Evolutionary conservation across 2,888 invertebrate species (phyloP), one percentile per base, ranked within the genome.

Genomic region (Acanthosoma haemorrhoidale): DNA sequence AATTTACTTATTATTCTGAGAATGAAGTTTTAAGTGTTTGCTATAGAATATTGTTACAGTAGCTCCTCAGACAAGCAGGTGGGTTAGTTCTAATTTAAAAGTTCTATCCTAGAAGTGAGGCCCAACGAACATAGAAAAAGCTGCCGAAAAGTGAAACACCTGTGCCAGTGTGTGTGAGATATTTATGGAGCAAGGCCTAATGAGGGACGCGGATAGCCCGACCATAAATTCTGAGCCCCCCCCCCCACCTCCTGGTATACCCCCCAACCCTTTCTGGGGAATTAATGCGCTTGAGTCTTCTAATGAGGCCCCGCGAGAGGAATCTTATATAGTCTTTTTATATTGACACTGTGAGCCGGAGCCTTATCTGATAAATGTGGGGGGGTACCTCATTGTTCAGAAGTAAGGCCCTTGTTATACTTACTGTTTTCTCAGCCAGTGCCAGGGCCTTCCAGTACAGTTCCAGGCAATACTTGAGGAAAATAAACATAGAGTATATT

Each of bases 91-190:
- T n/a, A n/a, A n/a, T n/a, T n/a, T n/a, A n/a, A n/a, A n/a, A n/a
- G n/a, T n/a, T n/a, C n/a, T n/a, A n/a, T n/a, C n/a, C n/a, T n/a
- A n/a, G n/a, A n/a, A n/a, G n/a, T n/a, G n/a, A n/a, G n/a, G n/a
- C n/a, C n/a, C n/a, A n/a, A n/a, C 25, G 25, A 25, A 51, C 11
- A n/a, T 51, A 51, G 51, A 51, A 51, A 51, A 51, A 51, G 51
- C 51, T 51, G 51, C 51, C 51, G 51, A 51, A 51, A 51, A 51
- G 51, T 51, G 51, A 51, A 51, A 51, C 51, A 51, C 51, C 51
- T 51, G 51, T 51, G 51, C 51, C 51, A 51, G 51, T n/a, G n/a
- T n/a, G 51, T 25, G 25, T 51, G 0, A 25, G 51, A 51, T 51
- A 51, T 51, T 51, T 51, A 51, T 51, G 51, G 51, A 51, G 51